phyloP scores from a whole-genome alignment of 2,888 invertebrate species.

The Linyphia triangularis region DNA sequence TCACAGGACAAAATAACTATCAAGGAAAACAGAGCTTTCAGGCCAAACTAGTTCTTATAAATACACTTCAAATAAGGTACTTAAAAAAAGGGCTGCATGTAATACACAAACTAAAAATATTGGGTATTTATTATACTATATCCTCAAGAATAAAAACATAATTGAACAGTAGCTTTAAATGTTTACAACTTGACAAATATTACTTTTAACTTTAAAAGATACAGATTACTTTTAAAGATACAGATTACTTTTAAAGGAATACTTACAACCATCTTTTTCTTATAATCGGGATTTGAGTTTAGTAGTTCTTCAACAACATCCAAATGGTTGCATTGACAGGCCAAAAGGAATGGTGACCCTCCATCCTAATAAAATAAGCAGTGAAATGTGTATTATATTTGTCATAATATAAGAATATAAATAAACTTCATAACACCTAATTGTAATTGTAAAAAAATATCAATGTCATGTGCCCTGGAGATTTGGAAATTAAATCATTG shows the following conservation, averaged over 20 bases:
- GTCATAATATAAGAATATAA: not conserved
- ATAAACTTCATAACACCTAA: not conserved
- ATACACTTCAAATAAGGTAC: too few relatives aligned
- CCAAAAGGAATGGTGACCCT: conserved; percentile 94
- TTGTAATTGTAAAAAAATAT: not conserved
- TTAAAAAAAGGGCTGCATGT: too few relatives aligned
- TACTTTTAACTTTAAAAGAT: not conserved
- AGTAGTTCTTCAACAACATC: conserved; percentile 88
- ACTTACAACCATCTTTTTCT: conserved; percentile 90
- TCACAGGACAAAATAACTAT: too few relatives aligned
- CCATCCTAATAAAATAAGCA: conserved; percentile 86
- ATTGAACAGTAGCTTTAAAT: not conserved
- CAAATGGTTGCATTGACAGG: conserved; percentile 95
- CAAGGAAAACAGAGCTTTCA: too few relatives aligned
- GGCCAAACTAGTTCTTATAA: too few relatives aligned
- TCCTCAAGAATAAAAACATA: not conserved
- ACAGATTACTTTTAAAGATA: not conserved
- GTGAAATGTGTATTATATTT: not conserved
- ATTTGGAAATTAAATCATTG: too few relatives aligned
- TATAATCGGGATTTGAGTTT: conserved; percentile 87
- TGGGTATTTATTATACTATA: too few relatives aligned
- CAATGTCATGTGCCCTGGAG: too few relatives aligned
- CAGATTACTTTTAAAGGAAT: not conserved
- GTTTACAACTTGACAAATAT: not conserved
- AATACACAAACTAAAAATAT: too few relatives aligned